Percentiles rank a stretch among this genome's conserved stretches.
Conservation (phyloP, 2,797 vertebrate species). For the Smutsia gigantea region DNA sequence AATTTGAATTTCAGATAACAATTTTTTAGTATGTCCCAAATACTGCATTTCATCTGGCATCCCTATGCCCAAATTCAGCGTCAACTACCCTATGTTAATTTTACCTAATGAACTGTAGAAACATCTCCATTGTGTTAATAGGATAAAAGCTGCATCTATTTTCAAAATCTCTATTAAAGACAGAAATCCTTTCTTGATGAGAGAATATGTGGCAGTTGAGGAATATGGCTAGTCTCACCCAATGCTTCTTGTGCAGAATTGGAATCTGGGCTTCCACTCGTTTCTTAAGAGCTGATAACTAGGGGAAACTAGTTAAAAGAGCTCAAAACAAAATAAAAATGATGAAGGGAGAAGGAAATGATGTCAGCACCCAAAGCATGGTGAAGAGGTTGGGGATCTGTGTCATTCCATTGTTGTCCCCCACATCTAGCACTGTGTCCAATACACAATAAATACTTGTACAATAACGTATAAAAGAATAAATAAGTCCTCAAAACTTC, state of each 20-base stretch:
- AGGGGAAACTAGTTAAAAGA: slow-evolving; percentile 68
- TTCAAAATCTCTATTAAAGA: slow-evolving; percentile 70
- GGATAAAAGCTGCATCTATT: slow-evolving; percentile 54
- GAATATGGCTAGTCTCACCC: slow-evolving; percentile 78
- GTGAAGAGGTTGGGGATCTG: neutral
- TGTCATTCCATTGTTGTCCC: neutral
- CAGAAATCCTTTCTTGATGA: slow-evolving; percentile 66
- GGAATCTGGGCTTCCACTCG: slow-evolving; percentile 74
- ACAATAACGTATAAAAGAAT: neutral
- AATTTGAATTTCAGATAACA: slow-evolving; percentile 51
- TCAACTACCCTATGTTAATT: slow-evolving; percentile 3
- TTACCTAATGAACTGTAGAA: slow-evolving; percentile 38
- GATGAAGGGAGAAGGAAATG: neutral
- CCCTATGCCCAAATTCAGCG: neutral
- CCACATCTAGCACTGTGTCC: neutral
- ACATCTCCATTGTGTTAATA: slow-evolving; percentile 21
- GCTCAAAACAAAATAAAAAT: slow-evolving; percentile 38
- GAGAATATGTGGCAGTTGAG: slow-evolving; percentile 70
- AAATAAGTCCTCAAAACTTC: neutral
- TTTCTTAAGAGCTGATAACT: slow-evolving; percentile 78
- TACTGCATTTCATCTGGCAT: neutral
- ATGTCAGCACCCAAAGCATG: neutral
- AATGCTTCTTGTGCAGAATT: slow-evolving; percentile 67
- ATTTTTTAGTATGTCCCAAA: neutral
- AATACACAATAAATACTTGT: neutral